phyloP scores from a whole-genome alignment of 1,140 invertebrate species.

The Psix sp. region DNA sequence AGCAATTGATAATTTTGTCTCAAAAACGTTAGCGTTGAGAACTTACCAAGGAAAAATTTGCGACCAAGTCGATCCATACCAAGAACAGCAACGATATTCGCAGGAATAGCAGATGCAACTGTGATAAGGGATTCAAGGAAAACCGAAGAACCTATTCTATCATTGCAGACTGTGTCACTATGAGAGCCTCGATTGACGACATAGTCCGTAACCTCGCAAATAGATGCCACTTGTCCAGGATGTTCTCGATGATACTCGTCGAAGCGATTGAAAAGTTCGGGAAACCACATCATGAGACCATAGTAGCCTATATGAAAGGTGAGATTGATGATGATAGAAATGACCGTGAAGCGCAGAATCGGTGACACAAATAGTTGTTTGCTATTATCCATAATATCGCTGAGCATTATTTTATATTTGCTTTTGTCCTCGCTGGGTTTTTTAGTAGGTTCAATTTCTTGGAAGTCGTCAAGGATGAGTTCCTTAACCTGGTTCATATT shows the following conservation, averaged over 20 bases:
- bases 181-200: slow-evolving; percentile 82
- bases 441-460: slow-evolving; percentile 78
- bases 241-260: slow-evolving; percentile 83
- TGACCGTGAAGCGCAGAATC: slow-evolving; percentile 87
- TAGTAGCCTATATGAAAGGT: slow-evolving; percentile 94
- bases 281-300: slow-evolving; percentile 94
- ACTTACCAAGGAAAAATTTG: slow-evolving; percentile 90
- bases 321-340: slow-evolving; percentile 91
- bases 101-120: slow-evolving; percentile 88
- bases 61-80: slow-evolving; percentile 88
- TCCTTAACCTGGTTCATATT: slow-evolving; percentile 79
- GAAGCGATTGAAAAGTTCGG: slow-evolving; percentile 91
- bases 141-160: slow-evolving; percentile 85
- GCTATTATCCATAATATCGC: slow-evolving; percentile 87
- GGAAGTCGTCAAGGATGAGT: slow-evolving; percentile 82
- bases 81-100: slow-evolving; percentile 88
- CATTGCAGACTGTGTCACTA: slow-evolving; percentile 80
- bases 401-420: slow-evolving; percentile 83
- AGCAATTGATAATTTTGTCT: no score
- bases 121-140: slow-evolving; percentile 92
- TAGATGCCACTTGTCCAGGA: slow-evolving; percentile 79
- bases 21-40: slow-evolving; percentile 14
- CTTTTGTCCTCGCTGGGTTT: slow-evolving; percentile 69
- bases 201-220: slow-evolving; percentile 86
- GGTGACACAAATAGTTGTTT: slow-evolving; percentile 87